A percentile compares a stretch with the other conserved stretches of the same genome.
These are phyloP conservation scores for Cygnus buccinator DNA, from an alignment of 2,113 vertebrate species.

Conservation along the genomic window DNA sequence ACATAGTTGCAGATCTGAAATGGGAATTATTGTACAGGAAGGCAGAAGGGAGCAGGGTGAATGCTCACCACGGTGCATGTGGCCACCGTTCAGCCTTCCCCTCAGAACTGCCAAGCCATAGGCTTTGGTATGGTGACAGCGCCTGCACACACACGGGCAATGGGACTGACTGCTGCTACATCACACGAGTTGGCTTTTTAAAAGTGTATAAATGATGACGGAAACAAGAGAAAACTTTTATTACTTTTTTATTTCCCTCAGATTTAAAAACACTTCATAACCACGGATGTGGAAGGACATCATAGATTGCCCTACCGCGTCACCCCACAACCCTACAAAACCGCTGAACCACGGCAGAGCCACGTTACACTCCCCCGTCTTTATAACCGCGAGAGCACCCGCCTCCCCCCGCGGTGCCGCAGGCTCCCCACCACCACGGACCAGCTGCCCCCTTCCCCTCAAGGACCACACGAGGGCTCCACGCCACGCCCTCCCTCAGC, in stretches of 20 bases:
- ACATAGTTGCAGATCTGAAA: background rate
- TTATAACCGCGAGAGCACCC: accelerated
- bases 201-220: accelerated
- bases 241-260: background rate
- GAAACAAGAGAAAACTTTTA: accelerated
- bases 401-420: accelerated
- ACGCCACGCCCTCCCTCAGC: no score
- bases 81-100: background rate
- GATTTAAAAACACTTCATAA: background rate
- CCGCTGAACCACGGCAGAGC: accelerated
- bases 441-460: accelerated
- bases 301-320: accelerated
- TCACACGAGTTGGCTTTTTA: background rate
- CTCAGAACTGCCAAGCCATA: accelerated
- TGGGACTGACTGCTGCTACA: accelerated
- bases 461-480: no score
- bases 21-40: accelerated
- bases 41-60: no score
- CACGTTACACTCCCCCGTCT: accelerated
- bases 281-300: no score
- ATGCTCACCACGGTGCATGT: accelerated
- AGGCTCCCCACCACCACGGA: accelerated
- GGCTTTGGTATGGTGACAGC: accelerated
- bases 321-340: accelerated
- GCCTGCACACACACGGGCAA: accelerated